Percentiles rank a stretch among this genome's conserved stretches.
phyloP scores from a whole-genome alignment of 2,888 invertebrate genomes.

The Lithophane socia region DNA sequence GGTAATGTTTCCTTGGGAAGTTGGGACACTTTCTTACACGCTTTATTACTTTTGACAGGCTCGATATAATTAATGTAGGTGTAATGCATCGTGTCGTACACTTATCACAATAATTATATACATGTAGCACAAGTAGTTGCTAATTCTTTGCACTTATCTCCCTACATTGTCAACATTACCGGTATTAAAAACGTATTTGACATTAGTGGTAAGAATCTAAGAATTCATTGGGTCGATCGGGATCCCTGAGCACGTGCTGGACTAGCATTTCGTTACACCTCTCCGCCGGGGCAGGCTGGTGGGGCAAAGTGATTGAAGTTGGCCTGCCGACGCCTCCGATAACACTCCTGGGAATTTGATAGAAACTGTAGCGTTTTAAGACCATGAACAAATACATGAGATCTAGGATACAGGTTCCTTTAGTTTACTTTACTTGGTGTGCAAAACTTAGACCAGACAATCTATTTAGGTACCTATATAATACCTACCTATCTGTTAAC shows the following conservation, averaged over 20 bases:
- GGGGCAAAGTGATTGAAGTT: slow-evolving; percentile 80
- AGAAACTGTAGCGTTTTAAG: slow-evolving; percentile 51
- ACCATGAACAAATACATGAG: not conserved
- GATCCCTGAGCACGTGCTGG: slow-evolving; percentile 64
- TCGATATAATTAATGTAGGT: not conserved
- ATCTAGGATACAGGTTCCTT: not conserved
- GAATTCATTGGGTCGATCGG: slow-evolving; percentile 48
- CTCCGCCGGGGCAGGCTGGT: slow-evolving; percentile 50
- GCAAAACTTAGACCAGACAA: not conserved
- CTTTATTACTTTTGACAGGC: not conserved
- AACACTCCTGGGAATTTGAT: slow-evolving; percentile 46
- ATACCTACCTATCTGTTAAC: too few relatives aligned
- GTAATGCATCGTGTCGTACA: not conserved
- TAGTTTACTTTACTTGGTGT: not conserved
- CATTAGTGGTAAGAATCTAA: slow-evolving; percentile 25
- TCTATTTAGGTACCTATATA: not conserved
- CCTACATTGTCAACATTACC: not conserved
- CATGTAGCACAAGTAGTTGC: not conserved
- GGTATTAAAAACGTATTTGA: slow-evolving; percentile 17
- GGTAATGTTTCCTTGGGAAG: not conserved
- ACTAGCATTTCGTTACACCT: slow-evolving; percentile 61
- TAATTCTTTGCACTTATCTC: not conserved
- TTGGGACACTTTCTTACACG: not conserved
- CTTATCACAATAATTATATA: not conserved
- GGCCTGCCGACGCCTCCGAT: slow-evolving; percentile 61